Evolutionary conservation across 2,113 vertebrate genomes (phyloP), one percentile per base, ranked within the genome.

Genomic region (Thalassarche chlororhynchos): DNA sequence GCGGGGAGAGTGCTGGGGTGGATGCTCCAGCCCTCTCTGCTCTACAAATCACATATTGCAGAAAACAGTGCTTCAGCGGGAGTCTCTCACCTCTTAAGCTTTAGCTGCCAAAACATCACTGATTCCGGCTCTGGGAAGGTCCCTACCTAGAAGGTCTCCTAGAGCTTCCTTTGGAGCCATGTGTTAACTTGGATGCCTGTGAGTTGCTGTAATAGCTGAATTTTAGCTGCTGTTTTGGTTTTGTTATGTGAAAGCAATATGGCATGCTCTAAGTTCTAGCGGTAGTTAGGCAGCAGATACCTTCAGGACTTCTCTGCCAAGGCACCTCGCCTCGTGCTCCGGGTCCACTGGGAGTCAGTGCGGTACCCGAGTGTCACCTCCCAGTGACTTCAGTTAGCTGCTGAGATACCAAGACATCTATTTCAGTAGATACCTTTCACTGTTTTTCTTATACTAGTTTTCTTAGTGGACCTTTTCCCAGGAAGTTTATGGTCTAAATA

Each of bases 241-340:
- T 64, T 60, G 24, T 44, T 47, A 6, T 2, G 14, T 84, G 42
- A 78, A 47, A 69, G 29, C 25, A 25, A 7, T 46, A 10, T n/a
- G 40, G 5, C 15, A 12, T 11, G 28, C 49, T 79, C 21, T 54
- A 51, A 76, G 40, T 69, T 68, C 47, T 5, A 6, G 70, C 68
- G 40, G 26, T 16, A 23, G 29, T 11, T 36, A 51, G 38, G 34
- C 57, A 58, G 71, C 55, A 80, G 65, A 10, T 14, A 18, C 17
- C 25, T 28, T 66, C 14, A 19, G 66, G 34, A 28, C 44, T 77
- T 69, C 40, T 55, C 88, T 75, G 42, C 46, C 26, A 19, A 60
- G 70, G 32, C 1, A 1, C 12, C 47, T 70, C 0, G 0, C 13
- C 52, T 65, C 0, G 0, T 32, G 26, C 55, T 49, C 74, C 2